Evolutionary conservation across 64 coral and sea anemone species (phyloP), one percentile per base, ranked within the genome.

Genomic region (Montipora efflorescens): DNA sequence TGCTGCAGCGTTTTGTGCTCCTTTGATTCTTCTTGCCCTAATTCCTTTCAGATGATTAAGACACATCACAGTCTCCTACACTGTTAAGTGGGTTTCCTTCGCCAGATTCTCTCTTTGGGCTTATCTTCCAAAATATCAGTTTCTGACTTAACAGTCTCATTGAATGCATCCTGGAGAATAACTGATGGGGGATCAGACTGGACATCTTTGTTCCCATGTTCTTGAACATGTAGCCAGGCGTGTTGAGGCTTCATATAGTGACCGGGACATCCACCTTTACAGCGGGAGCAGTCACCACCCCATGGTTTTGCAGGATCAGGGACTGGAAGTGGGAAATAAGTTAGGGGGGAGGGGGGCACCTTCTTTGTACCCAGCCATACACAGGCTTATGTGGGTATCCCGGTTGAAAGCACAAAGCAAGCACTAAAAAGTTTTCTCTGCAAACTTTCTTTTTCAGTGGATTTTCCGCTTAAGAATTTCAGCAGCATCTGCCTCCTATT

Each of bases 221-320:
- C 18, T 75, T 88, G 70, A 76, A 74, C 15, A 12, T 88, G 51
- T 19, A 51, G 10, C 43, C 50, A 89, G 71, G 68, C 18, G 52
- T 89, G 70, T 57, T 22, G 47, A 11, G 74, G 52, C 15, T 78
- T 78, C 0, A 78, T 8, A 36, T 47, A 85, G 77, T 92, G 52
- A 74, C 79, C 90, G 36, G 69, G 6, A 53, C 90, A 83, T 45
- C 75, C 0, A 21, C 18, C 79, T 47, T 82, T 83, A 67, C 79
- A 92, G 82, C 82, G 45, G 90, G 19, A 21, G 16, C 90, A 83
- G 5, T 83, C 48, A 7, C 50, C 23, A 0, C 88, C 88, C 88
- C 88, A 90, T 16, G 28, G 88, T 78, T 67, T 78, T 14, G 55
- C 44, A 11, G 8, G 7, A 80, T 90, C 88, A 16, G 23, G 58